Percentiles rank a stretch among this genome's conserved stretches.
Evolutionary conservation across 2,888 invertebrate species (phyloP).

Genomic region (Callinectes sapidus): DNA sequence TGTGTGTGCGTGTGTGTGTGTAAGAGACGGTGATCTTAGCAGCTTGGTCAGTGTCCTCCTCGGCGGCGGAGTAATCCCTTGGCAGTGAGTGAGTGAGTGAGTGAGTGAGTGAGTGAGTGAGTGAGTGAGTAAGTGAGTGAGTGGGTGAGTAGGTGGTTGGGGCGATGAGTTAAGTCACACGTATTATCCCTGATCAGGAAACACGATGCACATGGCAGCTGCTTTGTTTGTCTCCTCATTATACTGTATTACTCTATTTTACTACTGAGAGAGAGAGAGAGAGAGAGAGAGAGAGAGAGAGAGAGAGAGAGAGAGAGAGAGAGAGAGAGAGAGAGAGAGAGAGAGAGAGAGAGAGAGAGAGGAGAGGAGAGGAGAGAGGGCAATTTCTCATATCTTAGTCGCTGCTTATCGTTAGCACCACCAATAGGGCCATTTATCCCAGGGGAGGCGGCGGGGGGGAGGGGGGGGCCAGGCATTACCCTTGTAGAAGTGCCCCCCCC

Average conservation of each 20-base stretch:
- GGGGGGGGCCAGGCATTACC: background rate
- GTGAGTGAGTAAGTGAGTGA: background rate
- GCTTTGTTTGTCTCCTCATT: background rate
- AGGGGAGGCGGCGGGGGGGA: no score
- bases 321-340: slow-evolving; percentile 4
- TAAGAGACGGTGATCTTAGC: background rate
- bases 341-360: background rate
- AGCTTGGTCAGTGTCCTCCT: background rate
- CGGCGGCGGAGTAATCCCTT: background rate
- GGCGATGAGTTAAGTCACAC: background rate
- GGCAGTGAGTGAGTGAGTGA: background rate
- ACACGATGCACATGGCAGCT: background rate
- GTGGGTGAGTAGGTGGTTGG: background rate
- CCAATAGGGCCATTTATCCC: background rate
- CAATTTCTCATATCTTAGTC: background rate
- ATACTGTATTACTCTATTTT: background rate
- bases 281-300: slow-evolving; percentile 1
- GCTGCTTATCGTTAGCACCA: background rate
- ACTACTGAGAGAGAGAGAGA: background rate
- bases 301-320: slow-evolving; percentile 1
- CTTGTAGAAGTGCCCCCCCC: background rate
- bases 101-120: background rate
- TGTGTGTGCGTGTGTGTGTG: background rate
- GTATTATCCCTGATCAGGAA: background rate
- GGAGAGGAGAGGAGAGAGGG: background rate